Percentiles rank a stretch among this genome's conserved stretches.
Conservation (phyloP, 2,888 invertebrate genomes). For the Galeopsomyia nigrocyanea region DNA sequence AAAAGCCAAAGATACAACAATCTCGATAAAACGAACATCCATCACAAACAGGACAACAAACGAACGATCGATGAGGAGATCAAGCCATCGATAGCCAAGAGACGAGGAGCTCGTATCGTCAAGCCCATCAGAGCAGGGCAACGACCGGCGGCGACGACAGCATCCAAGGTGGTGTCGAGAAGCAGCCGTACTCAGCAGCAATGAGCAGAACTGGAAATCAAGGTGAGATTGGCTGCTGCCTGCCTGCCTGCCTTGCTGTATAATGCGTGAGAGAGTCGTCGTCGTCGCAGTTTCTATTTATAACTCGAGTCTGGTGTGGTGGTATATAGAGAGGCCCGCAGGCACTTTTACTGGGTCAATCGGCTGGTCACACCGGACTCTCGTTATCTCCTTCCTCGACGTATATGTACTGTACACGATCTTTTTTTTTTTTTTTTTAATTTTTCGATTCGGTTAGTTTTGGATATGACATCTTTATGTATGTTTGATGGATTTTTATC, state of each 20-base stretch:
- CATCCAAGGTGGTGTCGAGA: too few species aligned
- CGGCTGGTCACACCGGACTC: neutral
- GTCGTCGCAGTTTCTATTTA: conserved; percentile 31
- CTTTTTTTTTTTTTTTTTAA: too few species aligned
- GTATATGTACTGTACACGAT: neutral
- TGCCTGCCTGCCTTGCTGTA: too few species aligned
- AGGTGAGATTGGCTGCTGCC: conserved; percentile 25
- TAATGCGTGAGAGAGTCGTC: neutral
- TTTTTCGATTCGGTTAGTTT: too few species aligned
- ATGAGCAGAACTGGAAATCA: conserved; percentile 35
- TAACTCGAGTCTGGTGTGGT: conserved; percentile 1
- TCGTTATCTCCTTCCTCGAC: neutral
- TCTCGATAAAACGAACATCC: too few species aligned
- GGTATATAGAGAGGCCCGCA: neutral
- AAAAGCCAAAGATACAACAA: too few species aligned
- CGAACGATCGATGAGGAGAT: too few species aligned
- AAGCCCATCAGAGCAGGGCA: conserved; percentile 4
- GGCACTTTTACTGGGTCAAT: conserved; percentile 13
- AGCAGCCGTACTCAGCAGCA: too few species aligned
- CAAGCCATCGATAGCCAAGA: too few species aligned
- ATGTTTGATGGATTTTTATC: too few species aligned
- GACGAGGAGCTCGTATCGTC: neutral
- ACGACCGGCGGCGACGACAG: conserved; percentile 7
- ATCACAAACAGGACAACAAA: too few species aligned
- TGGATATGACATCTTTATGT: too few species aligned